Conservation (phyloP, 1,140 invertebrate species). For the Planococcus citri region DNA sequence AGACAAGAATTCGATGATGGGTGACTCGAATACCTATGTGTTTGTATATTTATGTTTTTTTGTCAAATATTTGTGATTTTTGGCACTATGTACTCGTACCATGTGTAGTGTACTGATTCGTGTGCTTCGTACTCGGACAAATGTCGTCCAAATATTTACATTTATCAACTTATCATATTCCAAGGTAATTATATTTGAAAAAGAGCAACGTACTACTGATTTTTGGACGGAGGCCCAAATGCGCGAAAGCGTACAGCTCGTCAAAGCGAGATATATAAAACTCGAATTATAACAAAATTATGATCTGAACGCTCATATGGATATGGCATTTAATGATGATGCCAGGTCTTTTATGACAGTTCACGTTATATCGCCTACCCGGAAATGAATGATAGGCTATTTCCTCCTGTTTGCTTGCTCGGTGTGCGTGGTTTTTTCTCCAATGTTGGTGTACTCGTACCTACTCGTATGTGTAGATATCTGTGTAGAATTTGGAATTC, state of each 20-base stretch:
- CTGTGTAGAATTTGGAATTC: no score
- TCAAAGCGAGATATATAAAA: not conserved
- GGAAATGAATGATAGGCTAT: constrained; percentile 1
- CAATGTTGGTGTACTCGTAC: no score
- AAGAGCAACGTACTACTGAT: not conserved
- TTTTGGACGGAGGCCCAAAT: not conserved
- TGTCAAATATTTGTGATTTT: no score
- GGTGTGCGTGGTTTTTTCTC: no score
- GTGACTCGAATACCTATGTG: not conserved
- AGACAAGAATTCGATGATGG: not conserved
- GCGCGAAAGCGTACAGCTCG: not conserved
- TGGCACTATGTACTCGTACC: no score
- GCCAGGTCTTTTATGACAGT: not conserved
- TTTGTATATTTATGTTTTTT: no score
- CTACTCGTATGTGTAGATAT: no score
- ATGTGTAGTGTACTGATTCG: not conserved
- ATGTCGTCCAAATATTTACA: not conserved
- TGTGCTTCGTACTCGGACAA: not conserved
- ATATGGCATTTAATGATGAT: not conserved
- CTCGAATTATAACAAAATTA: not conserved
- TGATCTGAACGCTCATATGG: not conserved
- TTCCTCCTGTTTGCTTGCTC: not conserved
- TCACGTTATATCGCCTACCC: not conserved
- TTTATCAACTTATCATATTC: constrained; percentile 6
- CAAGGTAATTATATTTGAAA: not conserved